Percentiles rank a stretch among this genome's conserved stretches.
phyloP scores from a whole-genome alignment of 2,888 invertebrate genomes.

The Mongoloraphidia duomilia region DNA sequence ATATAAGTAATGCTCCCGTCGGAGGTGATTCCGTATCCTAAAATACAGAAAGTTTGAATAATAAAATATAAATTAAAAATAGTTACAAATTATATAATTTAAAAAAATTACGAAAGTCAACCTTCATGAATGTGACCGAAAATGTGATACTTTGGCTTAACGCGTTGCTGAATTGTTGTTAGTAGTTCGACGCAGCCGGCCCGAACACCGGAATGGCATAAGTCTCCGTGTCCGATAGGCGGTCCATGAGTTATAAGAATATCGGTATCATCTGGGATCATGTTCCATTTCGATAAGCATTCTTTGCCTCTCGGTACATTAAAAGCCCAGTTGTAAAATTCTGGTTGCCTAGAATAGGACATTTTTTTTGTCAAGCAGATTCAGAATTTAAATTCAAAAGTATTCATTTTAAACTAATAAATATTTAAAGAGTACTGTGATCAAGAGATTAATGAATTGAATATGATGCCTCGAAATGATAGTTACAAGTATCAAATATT shows the following conservation, averaged over 20 bases:
- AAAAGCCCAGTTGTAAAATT: constrained; percentile 72
- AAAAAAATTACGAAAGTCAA: constrained; percentile 21
- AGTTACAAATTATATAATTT: background rate
- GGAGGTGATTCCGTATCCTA: constrained; percentile 65
- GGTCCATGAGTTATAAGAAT: constrained; percentile 71
- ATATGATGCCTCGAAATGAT: too few species aligned
- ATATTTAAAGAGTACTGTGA: too few species aligned
- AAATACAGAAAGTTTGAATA: constrained; percentile 14
- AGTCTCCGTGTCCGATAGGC: constrained; percentile 70
- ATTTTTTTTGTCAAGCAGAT: constrained; percentile 25
- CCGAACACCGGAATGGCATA: constrained; percentile 52
- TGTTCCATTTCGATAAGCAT: constrained; percentile 66
- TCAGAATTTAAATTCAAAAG: constrained; percentile 4
- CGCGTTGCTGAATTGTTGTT: constrained; percentile 56
- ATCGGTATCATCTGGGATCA: constrained; percentile 60
- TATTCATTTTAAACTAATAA: background rate
- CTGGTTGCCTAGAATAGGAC: constrained; percentile 48
- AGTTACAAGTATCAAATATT: too few species aligned
- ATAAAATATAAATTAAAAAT: background rate
- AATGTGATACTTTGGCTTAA: constrained; percentile 71
- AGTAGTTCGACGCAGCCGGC: constrained; percentile 74
- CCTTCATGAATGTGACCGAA: constrained; percentile 83
- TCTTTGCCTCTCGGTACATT: constrained; percentile 56
- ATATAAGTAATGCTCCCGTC: constrained; percentile 69
- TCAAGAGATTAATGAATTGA: too few species aligned